phyloP scores from a whole-genome alignment of 2,113 vertebrate species.

The Cochlearius cochlearius region DNA sequence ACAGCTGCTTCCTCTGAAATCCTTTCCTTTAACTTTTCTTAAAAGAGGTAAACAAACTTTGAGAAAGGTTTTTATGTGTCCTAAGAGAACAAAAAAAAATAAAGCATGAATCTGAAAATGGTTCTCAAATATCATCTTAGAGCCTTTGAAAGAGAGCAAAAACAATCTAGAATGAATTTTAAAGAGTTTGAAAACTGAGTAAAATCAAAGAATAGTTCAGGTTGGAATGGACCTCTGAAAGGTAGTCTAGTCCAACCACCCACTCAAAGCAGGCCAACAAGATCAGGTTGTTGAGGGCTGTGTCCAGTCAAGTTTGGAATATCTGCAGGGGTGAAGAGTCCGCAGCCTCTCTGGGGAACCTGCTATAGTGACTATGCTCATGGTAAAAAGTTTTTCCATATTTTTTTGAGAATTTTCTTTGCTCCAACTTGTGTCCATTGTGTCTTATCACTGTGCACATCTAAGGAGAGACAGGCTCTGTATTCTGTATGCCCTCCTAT shows the following conservation, averaged over 20 bases:
- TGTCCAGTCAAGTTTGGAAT: background rate
- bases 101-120: background rate
- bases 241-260: background rate
- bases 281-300: background rate
- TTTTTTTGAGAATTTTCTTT: background rate
- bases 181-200: background rate
- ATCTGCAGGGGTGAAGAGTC: background rate
- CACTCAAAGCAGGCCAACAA: background rate
- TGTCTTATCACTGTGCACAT: background rate
- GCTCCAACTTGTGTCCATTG: background rate
- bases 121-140: background rate
- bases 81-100: background rate
- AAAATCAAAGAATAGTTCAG: background rate
- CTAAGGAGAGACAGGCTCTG: background rate
- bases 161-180: background rate
- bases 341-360: background rate
- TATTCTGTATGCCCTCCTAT: background rate
- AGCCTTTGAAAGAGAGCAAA: background rate
- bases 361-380: background rate
- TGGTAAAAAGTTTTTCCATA: background rate
- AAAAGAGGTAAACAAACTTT: background rate
- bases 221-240: background rate
- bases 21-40: background rate
- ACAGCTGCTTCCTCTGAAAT: conserved; percentile 11
- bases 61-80: background rate